A percentile compares a stretch with the other conserved stretches of the same genome.
Evolutionary conservation across 1,140 invertebrate species (phyloP).

Genomic region (Lamellibrachia luymesi): DNA sequence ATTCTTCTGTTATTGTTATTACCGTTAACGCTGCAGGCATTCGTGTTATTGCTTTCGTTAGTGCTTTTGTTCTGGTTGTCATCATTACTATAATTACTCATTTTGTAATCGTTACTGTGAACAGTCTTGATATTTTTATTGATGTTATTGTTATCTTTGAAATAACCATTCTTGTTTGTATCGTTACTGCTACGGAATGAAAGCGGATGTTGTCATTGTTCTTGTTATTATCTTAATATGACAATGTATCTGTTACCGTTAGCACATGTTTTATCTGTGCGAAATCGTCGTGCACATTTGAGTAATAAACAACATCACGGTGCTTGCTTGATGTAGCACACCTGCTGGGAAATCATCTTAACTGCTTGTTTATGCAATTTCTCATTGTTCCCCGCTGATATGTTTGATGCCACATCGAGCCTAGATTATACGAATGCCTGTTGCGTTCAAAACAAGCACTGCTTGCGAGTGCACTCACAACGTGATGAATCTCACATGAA

Average conservation of each 20-base stretch:
- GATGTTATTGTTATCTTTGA: background rate
- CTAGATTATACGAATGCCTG: background rate
- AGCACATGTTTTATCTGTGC: no score
- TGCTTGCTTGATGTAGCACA: no score
- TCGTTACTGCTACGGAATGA: slow-evolving; percentile 3
- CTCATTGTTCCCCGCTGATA: background rate
- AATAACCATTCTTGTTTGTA: background rate
- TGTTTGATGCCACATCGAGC: background rate
- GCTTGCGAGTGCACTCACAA: background rate
- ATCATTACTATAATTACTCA: slow-evolving; percentile 11
- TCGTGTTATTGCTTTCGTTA: slow-evolving; percentile 8
- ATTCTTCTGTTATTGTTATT: slow-evolving; percentile 10
- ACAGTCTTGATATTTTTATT: slow-evolving; percentile 4
- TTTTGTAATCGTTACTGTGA: background rate
- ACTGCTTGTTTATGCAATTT: no score
- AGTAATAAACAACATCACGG: no score
- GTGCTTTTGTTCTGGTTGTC: background rate
- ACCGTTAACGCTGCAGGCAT: background rate
- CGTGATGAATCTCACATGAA: background rate
- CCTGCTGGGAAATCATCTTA: no score
- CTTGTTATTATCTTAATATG: no score
- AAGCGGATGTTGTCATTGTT: no score
- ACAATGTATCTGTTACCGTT: no score
- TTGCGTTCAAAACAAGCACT: background rate
- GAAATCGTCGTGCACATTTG: no score